Percentiles rank a stretch among this genome's conserved stretches.
Evolutionary conservation across 2,797 vertebrate genomes (phyloP).

Genomic region (Kryptolebias ocellatus): DNA sequence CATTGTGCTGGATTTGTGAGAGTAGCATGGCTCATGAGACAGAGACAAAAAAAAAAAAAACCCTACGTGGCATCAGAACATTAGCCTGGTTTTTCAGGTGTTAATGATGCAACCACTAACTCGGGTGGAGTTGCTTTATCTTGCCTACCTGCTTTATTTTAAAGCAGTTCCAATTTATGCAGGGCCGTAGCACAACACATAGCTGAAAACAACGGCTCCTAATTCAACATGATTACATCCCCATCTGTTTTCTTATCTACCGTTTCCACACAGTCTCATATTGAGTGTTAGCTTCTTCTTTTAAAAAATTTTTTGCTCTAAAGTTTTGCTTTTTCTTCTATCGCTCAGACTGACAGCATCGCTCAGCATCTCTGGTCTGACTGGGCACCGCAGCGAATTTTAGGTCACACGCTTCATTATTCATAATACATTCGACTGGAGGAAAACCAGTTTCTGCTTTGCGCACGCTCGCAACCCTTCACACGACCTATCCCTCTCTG

Average conservation of each 20-base stretch:
- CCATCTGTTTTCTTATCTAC: conserved; percentile 23
- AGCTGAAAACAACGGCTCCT: not conserved
- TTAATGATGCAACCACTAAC: conserved; percentile 3
- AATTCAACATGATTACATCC: conserved; percentile 5
- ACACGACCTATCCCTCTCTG: no score
- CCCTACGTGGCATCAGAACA: conserved; percentile 6
- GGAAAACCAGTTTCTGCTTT: conserved; percentile 59
- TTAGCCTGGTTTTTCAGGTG: conserved; percentile 19
- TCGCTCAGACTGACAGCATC: conserved; percentile 32
- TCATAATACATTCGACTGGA: conserved; percentile 57
- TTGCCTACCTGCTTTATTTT: conserved; percentile 1
- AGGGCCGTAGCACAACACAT: not conserved
- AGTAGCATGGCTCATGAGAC: conserved; percentile 23
- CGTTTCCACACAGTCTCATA: not conserved
- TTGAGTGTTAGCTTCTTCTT: conserved; percentile 3
- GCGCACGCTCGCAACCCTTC: no score
- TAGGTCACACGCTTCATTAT: conserved; percentile 71
- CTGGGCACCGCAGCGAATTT: conserved; percentile 54
- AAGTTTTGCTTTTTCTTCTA: not conserved
- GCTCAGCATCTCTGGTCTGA: conserved; percentile 54
- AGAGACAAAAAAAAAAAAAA: not conserved
- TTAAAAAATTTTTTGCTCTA: not conserved
- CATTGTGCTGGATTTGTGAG: conserved; percentile 31
- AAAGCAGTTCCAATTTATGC: not conserved
- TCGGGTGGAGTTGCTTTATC: conserved; percentile 5